A percentile compares a stretch with the other conserved stretches of the same genome.
phyloP scores from a whole-genome alignment of 2,888 invertebrate genomes.

The Andrena chrysosceles region DNA sequence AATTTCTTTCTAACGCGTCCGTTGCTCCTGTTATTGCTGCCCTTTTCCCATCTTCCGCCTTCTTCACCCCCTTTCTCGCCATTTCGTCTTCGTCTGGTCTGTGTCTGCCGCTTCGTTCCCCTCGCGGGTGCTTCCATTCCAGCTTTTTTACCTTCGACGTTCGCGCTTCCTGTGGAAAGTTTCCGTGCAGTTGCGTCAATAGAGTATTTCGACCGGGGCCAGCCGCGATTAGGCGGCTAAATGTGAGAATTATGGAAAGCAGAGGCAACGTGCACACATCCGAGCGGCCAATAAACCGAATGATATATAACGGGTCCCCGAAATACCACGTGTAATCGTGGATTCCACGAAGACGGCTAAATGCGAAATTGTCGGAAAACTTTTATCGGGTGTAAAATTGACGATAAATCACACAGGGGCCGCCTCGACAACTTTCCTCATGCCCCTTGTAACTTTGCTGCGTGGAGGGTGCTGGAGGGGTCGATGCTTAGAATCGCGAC shows the following conservation, averaged over 20 bases:
- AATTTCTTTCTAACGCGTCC: too few relatives aligned
- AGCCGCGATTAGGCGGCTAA: slow-evolving; percentile 75
- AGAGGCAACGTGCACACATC: slow-evolving; percentile 62
- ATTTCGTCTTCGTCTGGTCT: neutral
- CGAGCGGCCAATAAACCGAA: slow-evolving; percentile 60
- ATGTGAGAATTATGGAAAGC: slow-evolving; percentile 80
- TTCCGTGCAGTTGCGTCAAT: slow-evolving; percentile 69
- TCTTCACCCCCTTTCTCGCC: neutral
- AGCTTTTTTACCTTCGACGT: slow-evolving; percentile 30
- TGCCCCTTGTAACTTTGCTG: neutral
- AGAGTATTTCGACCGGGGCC: slow-evolving; percentile 65
- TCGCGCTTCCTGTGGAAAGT: slow-evolving; percentile 71
- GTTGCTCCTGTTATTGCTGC: neutral
- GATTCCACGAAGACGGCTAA: slow-evolving; percentile 37
- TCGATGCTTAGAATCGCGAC: neutral
- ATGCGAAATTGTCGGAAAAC: slow-evolving; percentile 46
- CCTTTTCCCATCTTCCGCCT: too few relatives aligned
- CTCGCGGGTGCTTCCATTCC: slow-evolving; percentile 9
- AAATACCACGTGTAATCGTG: slow-evolving; percentile 45
- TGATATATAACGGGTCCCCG: slow-evolving; percentile 51
- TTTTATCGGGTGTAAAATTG: slow-evolving; percentile 61
- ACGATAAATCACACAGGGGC: slow-evolving; percentile 46
- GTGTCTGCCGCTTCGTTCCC: neutral
- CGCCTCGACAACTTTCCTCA: neutral
- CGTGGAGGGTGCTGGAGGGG: neutral